Evolutionary conservation across 2,113 vertebrate species (phyloP), one percentile per base, ranked within the genome.

Genomic region (Zootoca vivipara): DNA sequence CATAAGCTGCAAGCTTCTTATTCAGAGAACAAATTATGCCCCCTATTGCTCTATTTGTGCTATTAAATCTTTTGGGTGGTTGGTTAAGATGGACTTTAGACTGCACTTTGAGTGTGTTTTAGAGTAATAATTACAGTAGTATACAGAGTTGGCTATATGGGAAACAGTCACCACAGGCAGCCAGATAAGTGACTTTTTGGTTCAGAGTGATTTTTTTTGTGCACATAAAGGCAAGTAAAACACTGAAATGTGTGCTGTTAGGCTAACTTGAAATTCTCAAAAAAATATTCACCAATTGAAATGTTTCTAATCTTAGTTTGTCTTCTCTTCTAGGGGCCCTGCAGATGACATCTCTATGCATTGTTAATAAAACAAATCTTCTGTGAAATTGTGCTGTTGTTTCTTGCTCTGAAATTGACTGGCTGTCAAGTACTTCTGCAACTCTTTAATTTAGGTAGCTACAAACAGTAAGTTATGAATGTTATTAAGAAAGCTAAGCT

Each of bases 361-460:
- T 82, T 88, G 62, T 77, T 83, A 83, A 88, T 88, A 88, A 88
- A 86, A 86, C 33, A 33, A 33, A 64, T 16, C 30, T 56, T 86
- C 75, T 83, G 33, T 69, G 40, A 56, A 67, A 77, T 35, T 72
- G 70, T 64, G 30, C 7, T 83, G 40, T 75, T 69, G 42, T n/a
- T 83, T 7, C 82, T 86, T 78, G 28, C 13, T 42, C 35, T 15
- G 18, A 86, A 28, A 26, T 24, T 40, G 24, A 42, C n/a, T 67
- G 40, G 26, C 70, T 28, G 16, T 65, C 28, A 40, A 18, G 52
- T 82, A 73, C 40, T 65, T n/a, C 35, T 74, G 35, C 64, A 87
- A 74, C 7, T 18, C 26, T 52, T 70, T 75, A 10, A 35, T 77
- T 52, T 8, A 77, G 46, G 8, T 81, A 65, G 58, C 30, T 46